These are phyloP conservation scores for Lasioglossum oenotherae DNA, from an alignment of 2,888 invertebrate species.

Conservation along the genomic window DNA sequence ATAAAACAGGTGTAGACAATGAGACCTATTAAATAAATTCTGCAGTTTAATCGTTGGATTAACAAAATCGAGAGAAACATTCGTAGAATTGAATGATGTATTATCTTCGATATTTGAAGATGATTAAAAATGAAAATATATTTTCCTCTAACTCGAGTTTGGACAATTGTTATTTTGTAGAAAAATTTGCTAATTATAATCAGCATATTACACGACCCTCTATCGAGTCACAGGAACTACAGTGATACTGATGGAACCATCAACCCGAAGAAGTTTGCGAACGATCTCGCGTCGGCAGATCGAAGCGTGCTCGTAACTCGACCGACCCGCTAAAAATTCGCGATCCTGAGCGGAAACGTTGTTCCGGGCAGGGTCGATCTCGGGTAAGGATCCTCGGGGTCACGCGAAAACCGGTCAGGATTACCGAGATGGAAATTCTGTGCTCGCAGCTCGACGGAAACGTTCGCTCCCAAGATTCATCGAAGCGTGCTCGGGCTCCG, in stretches of 20 bases:
- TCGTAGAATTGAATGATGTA: no score
- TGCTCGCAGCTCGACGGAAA: slow-evolving; percentile 53
- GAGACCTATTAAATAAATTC: background rate
- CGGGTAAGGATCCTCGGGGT: background rate
- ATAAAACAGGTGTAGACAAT: background rate
- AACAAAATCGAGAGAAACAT: no score
- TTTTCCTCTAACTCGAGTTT: background rate
- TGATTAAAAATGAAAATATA: background rate
- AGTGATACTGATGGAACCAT: background rate
- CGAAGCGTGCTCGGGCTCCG: slow-evolving; percentile 47
- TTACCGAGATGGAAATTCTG: slow-evolving; percentile 68
- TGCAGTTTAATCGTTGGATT: background rate
- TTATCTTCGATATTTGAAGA: background rate
- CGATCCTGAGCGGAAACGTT: slow-evolving; percentile 28
- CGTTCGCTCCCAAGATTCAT: slow-evolving; percentile 53
- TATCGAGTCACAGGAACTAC: background rate
- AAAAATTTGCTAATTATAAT: background rate
- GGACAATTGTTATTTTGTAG: background rate
- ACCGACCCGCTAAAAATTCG: slow-evolving; percentile 23
- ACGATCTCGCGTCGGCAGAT: background rate
- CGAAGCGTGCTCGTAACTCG: background rate
- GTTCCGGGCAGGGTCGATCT: slow-evolving; percentile 32
- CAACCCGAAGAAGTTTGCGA: background rate
- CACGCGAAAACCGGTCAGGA: slow-evolving; percentile 44
- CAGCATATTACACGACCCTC: background rate